Evolutionary conservation across 2,113 vertebrate genomes (phyloP), one percentile per base, ranked within the genome.

Genomic region (Marmota monax): DNA sequence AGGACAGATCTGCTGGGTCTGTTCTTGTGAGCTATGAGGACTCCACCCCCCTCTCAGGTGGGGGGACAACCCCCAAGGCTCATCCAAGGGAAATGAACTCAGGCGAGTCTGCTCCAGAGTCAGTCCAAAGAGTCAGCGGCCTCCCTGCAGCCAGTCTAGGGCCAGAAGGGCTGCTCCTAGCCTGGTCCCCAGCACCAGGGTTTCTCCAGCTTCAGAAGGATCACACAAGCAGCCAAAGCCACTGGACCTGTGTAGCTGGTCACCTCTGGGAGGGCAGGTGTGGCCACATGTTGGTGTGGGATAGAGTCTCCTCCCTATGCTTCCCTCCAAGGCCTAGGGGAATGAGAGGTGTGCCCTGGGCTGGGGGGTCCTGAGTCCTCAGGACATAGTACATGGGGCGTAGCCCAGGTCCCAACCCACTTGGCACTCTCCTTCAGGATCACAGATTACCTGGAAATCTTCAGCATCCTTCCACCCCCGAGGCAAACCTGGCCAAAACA

Each of bases 1-100:
- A 93, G 61, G 45, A 88, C 73, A 78, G n/a, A 72, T 16, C 48
- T 13, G n/a, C 53, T 34, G 5, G 79, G 48, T 84, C 42, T 84
- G 23, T 67, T 86, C 93, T 37, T 84, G 65, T 73, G n/a, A 25
- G 77, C 48, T 18, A 56, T 37, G 61, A 95, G 72, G 97, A 94
- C 78, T 80, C 39, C 84, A 83, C 79, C 22, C 74, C 18, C 32
- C 29, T 93, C 84, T n/a, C n/a, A 39, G n/a, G 10, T n/a, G 4
- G 11, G 42, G 51, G 42, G 56, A 80, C 11, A 29, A 92, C 70
- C 29, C 61, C 39, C 10, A 23, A 74, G 69, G 18, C 45, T 85
- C 29, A 23, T 67, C 32, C 37, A 69, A 58, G 39, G 72, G 27
- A 93, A 94, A 89, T 8, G 74, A 88, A 72, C 42, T 16, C 32